phyloP scores from a whole-genome alignment of 2,888 invertebrate genomes.

The Hipparchia semele region DNA sequence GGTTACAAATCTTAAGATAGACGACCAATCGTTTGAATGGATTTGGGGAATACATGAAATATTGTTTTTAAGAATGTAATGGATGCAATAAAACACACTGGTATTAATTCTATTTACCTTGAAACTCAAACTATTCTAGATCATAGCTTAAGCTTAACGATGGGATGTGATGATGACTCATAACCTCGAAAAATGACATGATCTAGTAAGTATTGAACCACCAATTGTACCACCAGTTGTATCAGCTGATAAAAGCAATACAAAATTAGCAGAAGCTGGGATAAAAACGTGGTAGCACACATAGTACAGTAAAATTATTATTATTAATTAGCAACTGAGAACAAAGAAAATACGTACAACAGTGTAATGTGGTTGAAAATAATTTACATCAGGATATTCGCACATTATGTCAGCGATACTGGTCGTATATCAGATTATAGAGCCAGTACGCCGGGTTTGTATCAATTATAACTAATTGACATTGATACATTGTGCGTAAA shows the following conservation, averaged over 20 bases:
- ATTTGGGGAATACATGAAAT: background rate
- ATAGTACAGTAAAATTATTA: background rate
- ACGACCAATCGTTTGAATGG: slow-evolving; percentile 22
- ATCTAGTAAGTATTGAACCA: too few species aligned
- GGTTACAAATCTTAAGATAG: slow-evolving; percentile 36
- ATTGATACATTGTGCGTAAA: slow-evolving; percentile 32
- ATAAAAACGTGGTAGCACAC: background rate
- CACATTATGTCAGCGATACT: slow-evolving; percentile 30
- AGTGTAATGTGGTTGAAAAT: slow-evolving; percentile 1
- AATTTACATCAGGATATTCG: slow-evolving; percentile 25
- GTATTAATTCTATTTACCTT: background rate
- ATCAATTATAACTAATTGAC: slow-evolving; percentile 38
- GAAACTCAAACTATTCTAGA: background rate
- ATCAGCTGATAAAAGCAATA: background rate
- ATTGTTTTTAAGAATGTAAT: background rate
- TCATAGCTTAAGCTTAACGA: background rate
- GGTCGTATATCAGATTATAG: slow-evolving; percentile 33
- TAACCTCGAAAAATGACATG: background rate
- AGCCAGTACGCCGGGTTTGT: slow-evolving; percentile 32
- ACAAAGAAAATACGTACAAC: slow-evolving; percentile 17
- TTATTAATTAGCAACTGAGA: background rate
- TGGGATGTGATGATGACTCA: too few species aligned
- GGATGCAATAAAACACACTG: background rate
- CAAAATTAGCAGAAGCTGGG: background rate
- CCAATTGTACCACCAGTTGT: too few species aligned